phyloP scores from a whole-genome alignment of 2,797 vertebrate genomes.

The Sternotherus odoratus region DNA sequence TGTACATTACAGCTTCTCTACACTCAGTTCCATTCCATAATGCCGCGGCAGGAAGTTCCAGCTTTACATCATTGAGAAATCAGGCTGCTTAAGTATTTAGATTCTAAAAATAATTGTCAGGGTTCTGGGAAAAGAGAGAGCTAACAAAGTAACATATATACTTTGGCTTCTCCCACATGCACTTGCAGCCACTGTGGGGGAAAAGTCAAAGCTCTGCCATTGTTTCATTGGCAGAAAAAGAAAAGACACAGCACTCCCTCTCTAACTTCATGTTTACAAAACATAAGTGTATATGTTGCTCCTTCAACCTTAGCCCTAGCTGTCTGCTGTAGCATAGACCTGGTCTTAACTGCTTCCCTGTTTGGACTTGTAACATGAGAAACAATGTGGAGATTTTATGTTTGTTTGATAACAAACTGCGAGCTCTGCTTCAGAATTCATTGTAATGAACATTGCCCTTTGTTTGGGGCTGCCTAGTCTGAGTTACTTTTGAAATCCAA shows the following conservation, averaged over 20 bases:
- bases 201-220: neutral
- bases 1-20: neutral
- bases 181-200: neutral
- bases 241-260: conserved; percentile 13
- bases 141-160: neutral
- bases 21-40: neutral
- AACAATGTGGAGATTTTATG: conserved; percentile 30
- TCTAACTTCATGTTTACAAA: conserved; percentile 63
- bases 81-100: neutral
- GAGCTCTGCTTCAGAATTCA: conserved; percentile 45
- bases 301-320: neutral
- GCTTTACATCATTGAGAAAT: neutral
- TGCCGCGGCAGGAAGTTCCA: neutral
- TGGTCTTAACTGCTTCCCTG: conserved; percentile 22
- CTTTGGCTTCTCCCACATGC: neutral
- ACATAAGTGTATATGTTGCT: conserved; percentile 32
- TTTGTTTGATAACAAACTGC: conserved; percentile 73
- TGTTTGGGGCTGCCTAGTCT: conserved; percentile 24
- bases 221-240: neutral
- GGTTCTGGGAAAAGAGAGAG: neutral
- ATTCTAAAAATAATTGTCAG: neutral
- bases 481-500: conserved; percentile 1
- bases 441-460: neutral
- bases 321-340: neutral
- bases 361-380: conserved; percentile 75